Evolutionary conservation across 2,797 vertebrate genomes (phyloP).

Genomic region (Jordanella pulchra): DNA sequence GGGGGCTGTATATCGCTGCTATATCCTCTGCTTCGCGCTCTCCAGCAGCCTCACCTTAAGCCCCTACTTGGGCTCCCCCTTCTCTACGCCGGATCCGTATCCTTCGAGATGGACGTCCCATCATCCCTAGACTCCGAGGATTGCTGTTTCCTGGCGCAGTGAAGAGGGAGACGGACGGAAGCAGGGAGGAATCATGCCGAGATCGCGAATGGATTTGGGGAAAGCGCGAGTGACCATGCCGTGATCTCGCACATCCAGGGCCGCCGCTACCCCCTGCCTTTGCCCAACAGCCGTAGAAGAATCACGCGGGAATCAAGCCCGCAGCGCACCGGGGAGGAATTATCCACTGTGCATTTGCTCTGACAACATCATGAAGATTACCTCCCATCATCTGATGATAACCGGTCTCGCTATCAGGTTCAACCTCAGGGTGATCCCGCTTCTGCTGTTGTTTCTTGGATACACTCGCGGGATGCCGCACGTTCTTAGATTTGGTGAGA

Average conservation of each 20-base stretch:
- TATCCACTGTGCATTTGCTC: constrained; percentile 78
- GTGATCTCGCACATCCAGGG: constrained; percentile 88
- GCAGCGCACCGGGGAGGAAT: constrained; percentile 68
- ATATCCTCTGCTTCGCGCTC: constrained; percentile 74
- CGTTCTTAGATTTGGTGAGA: constrained; percentile 98
- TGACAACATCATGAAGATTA: constrained; percentile 96
- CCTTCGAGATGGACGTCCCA: constrained; percentile 92
- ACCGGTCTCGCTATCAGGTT: constrained; percentile 91
- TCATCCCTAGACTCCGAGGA: constrained; percentile 90
- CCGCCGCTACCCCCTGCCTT: constrained; percentile 81
- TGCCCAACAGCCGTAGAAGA: constrained; percentile 81
- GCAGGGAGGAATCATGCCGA: constrained; percentile 85
- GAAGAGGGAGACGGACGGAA: constrained; percentile 69
- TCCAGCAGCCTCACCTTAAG: constrained; percentile 63
- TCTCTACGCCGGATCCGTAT: constrained; percentile 82
- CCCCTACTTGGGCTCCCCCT: constrained; percentile 79
- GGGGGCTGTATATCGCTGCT: constrained; percentile 77
- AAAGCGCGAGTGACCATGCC: constrained; percentile 93
- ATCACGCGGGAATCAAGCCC: constrained; percentile 83
- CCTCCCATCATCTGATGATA: constrained; percentile 85
- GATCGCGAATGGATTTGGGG: constrained; percentile 92
- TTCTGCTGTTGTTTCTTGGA: constrained; percentile 90
- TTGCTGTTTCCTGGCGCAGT: constrained; percentile 91
- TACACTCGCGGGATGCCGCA: constrained; percentile 96
- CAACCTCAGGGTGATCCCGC: constrained; percentile 89